These are phyloP conservation scores for Ceratosolen solmsi DNA, from an alignment of 1,140 invertebrate species.

Conservation along the genomic window DNA sequence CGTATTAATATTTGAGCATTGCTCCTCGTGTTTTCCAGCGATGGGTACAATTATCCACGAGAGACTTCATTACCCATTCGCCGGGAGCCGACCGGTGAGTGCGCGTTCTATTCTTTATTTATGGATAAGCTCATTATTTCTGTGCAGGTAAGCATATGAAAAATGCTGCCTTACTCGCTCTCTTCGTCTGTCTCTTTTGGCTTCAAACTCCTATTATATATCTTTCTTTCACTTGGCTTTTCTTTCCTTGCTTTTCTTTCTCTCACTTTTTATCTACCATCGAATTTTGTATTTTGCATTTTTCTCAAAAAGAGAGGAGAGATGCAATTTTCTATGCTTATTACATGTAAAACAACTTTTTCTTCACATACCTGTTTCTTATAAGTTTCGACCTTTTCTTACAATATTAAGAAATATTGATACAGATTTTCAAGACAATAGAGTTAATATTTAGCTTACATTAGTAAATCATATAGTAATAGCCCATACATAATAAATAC, in stretches of 20 bases:
- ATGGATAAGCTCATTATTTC: constrained; percentile 74
- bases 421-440: too few relatives aligned
- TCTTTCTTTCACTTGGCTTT: constrained; percentile 13
- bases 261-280: neutral
- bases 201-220: neutral
- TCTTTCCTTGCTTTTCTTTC: neutral
- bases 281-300: neutral
- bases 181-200: neutral
- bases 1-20: constrained; percentile 4
- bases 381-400: neutral
- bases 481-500: too few relatives aligned
- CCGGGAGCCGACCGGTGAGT: constrained; percentile 58
- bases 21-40: constrained; percentile 58
- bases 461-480: too few relatives aligned
- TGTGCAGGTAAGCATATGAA: constrained; percentile 73
- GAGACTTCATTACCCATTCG: constrained; percentile 71
- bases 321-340: neutral
- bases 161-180: constrained; percentile 60
- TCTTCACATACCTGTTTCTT: neutral
- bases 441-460: too few relatives aligned
- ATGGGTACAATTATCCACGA: constrained; percentile 70
- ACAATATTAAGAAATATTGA: too few relatives aligned
- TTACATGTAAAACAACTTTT: constrained; percentile 5
- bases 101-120: constrained; percentile 69
- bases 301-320: neutral